Evolutionary conservation across 2,797 vertebrate species (phyloP).

Genomic region (Epinephelus coioides): DNA sequence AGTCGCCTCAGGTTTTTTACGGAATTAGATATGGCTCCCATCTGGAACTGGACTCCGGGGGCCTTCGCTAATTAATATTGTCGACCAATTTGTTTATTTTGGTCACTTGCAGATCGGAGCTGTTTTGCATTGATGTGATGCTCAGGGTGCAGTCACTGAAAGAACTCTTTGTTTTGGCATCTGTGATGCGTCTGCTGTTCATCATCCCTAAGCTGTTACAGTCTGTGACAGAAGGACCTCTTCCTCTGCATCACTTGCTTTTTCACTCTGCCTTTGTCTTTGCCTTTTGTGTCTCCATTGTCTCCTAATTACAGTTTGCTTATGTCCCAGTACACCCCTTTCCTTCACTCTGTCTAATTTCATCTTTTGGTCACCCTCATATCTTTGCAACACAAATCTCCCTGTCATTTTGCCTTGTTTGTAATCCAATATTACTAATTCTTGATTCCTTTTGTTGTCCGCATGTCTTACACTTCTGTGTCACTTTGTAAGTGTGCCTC

Average conservation of each 20-base stretch:
- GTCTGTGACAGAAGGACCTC: slow-evolving; percentile 23
- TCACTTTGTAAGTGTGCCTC: slow-evolving; percentile 6
- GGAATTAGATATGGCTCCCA: slow-evolving; percentile 36
- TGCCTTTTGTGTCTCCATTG: not conserved
- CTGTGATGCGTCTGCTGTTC: slow-evolving; percentile 29
- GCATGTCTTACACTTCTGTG: slow-evolving; percentile 1
- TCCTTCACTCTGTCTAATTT: not conserved
- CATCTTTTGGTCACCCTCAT: not conserved
- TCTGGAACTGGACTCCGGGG: slow-evolving; percentile 28
- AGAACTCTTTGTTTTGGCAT: slow-evolving; percentile 47
- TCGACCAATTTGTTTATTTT: slow-evolving; percentile 45
- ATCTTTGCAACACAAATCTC: not conserved
- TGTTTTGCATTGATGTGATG: slow-evolving; percentile 27
- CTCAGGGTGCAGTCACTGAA: slow-evolving; percentile 15
- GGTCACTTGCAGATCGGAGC: slow-evolving; percentile 15
- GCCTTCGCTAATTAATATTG: slow-evolving; percentile 30
- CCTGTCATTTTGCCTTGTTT: not conserved
- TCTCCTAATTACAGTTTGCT: not conserved
- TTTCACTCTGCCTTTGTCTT: not conserved
- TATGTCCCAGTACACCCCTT: not conserved
- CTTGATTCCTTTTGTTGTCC: not conserved
- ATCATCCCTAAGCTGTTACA: slow-evolving; percentile 29
- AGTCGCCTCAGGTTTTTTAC: slow-evolving; percentile 19
- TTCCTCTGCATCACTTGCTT: not conserved
- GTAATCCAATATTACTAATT: not conserved